Base-by-base conservation (phyloP, 1,140 invertebrate genomes). In the Meteorus sp. region DNA sequence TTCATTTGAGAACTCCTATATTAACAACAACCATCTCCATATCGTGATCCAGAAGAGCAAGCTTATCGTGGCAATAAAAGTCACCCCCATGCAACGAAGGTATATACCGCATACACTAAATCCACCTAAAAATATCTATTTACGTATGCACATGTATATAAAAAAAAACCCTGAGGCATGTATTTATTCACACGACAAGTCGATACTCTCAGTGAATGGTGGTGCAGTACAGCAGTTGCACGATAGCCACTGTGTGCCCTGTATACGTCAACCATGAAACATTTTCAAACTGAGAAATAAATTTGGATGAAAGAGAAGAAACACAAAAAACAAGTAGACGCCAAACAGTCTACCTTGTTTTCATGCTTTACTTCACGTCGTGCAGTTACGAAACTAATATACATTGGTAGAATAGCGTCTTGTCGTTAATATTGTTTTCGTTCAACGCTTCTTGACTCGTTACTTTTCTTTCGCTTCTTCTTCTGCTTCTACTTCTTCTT, bases 51-150 rank as follows among this genome's bases (percentile, higher is more conserved):
- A 47, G 23, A 20, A 27, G 44, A 23, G n/a, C 27, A 33, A n/a
- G n/a, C 47, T 50, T 50, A 50, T 50, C 47, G 20, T 33, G 29
- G 47, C 19, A 50, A 31, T 50, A 50, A 50, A 50, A 50, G 3
- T 8, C 15, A 50, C n/a, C 15, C 8, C 13, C 35, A 39, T 39
- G 15, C 35, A 13, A 39, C 35, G 8, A 15, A 7, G 13, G 35
- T 39, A 13, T 39, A 15, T 4, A 39, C 11, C 15, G 15, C 15
- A 29, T 29, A 29, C n/a, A n/a, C n/a, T n/a, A n/a, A n/a, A n/a
- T n/a, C n/a, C n/a, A n/a, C n/a, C n/a, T n/a, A n/a, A n/a, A n/a
- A n/a, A n/a, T n/a, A n/a, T n/a, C n/a, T n/a, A n/a, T n/a, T n/a
- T n/a, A n/a, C n/a, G n/a, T n/a, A 29, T 29, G 9, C 27, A 29